Conservation (phyloP, 2,113 vertebrate genomes). For the Semnopithecus entellus region DNA sequence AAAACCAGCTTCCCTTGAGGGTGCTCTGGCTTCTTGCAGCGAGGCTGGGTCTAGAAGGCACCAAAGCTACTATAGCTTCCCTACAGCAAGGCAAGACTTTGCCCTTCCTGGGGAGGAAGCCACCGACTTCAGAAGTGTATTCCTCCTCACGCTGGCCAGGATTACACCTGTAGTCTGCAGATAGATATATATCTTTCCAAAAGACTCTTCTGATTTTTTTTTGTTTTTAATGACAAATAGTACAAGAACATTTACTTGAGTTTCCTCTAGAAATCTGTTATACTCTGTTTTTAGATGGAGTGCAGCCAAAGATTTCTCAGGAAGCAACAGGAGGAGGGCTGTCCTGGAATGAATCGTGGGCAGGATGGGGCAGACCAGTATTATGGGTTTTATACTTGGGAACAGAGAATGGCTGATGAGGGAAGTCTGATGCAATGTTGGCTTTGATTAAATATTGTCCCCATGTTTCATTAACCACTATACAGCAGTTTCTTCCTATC, state of each 20-base stretch:
- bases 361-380: not conserved
- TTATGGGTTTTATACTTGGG: accelerated
- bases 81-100: accelerated
- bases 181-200: not conserved
- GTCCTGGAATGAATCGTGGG: not conserved
- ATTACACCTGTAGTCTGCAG: not conserved
- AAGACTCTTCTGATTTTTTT: not conserved
- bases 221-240: not conserved
- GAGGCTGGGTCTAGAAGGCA: not conserved
- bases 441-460: not conserved
- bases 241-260: not conserved
- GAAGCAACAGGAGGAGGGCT: not conserved
- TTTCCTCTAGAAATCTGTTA: not conserved
- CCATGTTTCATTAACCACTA: not conserved
- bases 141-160: not conserved
- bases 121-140: not conserved
- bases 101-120: not conserved
- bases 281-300: not conserved
- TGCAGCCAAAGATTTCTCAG: not conserved
- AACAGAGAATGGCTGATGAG: too few species aligned
- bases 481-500: not conserved
- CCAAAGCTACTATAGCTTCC: not conserved
- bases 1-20: not conserved
- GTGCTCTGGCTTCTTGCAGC: not conserved
- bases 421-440: not conserved